Percentiles rank a stretch among this genome's conserved stretches.
Conservation (phyloP, 1,140 invertebrate genomes). For the Tribolium castaneum region DNA sequence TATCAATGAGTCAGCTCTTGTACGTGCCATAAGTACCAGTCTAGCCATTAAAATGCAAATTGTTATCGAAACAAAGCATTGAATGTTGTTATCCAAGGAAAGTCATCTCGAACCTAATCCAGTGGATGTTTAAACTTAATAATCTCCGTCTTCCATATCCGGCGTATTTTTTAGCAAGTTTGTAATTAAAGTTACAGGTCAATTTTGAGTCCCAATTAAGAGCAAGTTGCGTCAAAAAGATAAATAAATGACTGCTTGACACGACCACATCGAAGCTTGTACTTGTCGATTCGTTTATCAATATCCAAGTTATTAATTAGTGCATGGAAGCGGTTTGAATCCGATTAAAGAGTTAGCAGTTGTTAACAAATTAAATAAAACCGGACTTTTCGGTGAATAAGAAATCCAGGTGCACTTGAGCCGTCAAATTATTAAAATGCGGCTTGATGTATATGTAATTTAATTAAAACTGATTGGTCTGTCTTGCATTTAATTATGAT, state of each 20-base stretch:
- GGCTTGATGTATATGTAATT: conserved; percentile 36
- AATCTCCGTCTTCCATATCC: background rate
- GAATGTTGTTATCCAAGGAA: background rate
- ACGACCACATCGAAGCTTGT: conserved; percentile 3
- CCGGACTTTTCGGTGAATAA: conserved; percentile 1
- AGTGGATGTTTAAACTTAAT: background rate
- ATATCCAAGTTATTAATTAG: conserved; percentile 21
- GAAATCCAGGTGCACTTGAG: conserved; percentile 46
- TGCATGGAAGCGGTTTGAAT: background rate
- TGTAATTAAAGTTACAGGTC: conserved; percentile 1
- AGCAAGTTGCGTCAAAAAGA: conserved; percentile 24
- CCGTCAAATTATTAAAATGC: conserved; percentile 47
- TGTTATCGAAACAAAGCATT: background rate
- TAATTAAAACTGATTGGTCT: conserved; percentile 48
- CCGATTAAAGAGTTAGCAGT: conserved; percentile 5
- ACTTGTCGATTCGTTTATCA: conserved; percentile 17
- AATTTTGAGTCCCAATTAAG: conserved; percentile 2
- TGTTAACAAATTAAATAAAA: background rate
- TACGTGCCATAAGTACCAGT: background rate
- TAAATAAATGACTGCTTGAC: conserved; percentile 17
- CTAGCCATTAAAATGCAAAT: background rate
- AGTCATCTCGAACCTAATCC: background rate
- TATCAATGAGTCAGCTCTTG: background rate
- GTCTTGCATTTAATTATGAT: conserved; percentile 44
- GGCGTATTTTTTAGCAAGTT: background rate